Evolutionary conservation across 2,888 invertebrate genomes (phyloP), one percentile per base, ranked within the genome.

Genomic region (Galerucella pusilla): DNA sequence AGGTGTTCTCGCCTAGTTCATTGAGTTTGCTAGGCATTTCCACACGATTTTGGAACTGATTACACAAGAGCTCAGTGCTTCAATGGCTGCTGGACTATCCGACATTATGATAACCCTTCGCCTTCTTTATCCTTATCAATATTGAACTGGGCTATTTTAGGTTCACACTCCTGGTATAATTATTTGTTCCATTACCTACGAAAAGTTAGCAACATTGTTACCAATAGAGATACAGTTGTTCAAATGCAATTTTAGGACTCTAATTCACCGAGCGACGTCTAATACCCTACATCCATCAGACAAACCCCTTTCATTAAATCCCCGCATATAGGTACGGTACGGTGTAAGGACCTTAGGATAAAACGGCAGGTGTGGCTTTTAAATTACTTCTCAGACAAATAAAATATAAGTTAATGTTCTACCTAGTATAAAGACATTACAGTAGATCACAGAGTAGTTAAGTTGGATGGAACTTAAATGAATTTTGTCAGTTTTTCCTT

Each of bases 351-450:
- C 57, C 68, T 66, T 66, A 46, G 25, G 28, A 67, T 28, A n/a
- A 25, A 52, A 68, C 2, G 35, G 71, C 77, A 75, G 75, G 71
- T 75, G 77, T 68, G 75, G 73, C 63, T 69, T 67, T 69, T 68
- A 71, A 77, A 77, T 75, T 77, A 73, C 73, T 73, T 71, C 65
- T 64, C 71, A 73, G 75, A 75, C 71, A 75, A 70, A 77, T 77
- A 68, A 77, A 77, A 77, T 77, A 73, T 75, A 75, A 73, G 75
- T 77, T 77, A 75, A 77, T 77, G 71, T 70, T 72, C 66, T 60
- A 20, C 42, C 7, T 42, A 35, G 10, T 42, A 16, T 63, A 42
- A n/a, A 63, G 9, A 10, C 20, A 52, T 42, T 35, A 35, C 12
- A n/a, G 42, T 3, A 65, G 12, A 65, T 45, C 1, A 46, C 20